Evolutionary conservation across 2,888 invertebrate species (phyloP).

Genomic region (Melinopterus prodromus): DNA sequence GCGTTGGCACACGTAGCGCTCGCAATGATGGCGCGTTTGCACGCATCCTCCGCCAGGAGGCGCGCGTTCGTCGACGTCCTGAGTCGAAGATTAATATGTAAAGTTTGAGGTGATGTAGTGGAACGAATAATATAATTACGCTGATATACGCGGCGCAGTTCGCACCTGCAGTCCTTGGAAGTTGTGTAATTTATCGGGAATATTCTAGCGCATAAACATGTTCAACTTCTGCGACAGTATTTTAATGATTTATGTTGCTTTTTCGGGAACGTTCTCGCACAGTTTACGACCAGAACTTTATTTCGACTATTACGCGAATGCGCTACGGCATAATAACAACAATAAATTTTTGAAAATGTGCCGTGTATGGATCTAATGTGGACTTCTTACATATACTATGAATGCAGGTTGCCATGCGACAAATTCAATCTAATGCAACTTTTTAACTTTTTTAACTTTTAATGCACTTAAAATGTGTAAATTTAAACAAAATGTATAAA

Average conservation of each 20-base stretch:
- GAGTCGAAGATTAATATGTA: neutral
- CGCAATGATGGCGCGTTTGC: neutral
- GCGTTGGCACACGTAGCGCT: neutral
- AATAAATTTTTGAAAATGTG: too few relatives aligned
- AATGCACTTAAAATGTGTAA: too few relatives aligned
- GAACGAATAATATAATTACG: constrained; percentile 4
- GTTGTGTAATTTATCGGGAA: neutral
- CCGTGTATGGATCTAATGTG: too few relatives aligned
- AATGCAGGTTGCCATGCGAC: too few relatives aligned
- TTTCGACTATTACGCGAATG: neutral
- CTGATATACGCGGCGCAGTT: neutral
- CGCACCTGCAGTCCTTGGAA: neutral
- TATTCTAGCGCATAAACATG: neutral
- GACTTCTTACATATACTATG: too few relatives aligned
- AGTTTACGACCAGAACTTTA: neutral
- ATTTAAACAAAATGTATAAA: too few relatives aligned
- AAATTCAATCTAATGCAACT: too few relatives aligned
- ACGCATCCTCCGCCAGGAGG: neutral
- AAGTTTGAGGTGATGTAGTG: constrained; percentile 4
- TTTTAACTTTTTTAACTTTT: too few relatives aligned
- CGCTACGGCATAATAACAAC: neutral
- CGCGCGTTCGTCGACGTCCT: neutral
- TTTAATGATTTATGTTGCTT: neutral
- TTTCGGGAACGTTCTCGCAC: neutral
- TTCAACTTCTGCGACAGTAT: neutral